phyloP scores from a whole-genome alignment of 2,888 invertebrate genomes.

The Rhogogaster chlorosoma region DNA sequence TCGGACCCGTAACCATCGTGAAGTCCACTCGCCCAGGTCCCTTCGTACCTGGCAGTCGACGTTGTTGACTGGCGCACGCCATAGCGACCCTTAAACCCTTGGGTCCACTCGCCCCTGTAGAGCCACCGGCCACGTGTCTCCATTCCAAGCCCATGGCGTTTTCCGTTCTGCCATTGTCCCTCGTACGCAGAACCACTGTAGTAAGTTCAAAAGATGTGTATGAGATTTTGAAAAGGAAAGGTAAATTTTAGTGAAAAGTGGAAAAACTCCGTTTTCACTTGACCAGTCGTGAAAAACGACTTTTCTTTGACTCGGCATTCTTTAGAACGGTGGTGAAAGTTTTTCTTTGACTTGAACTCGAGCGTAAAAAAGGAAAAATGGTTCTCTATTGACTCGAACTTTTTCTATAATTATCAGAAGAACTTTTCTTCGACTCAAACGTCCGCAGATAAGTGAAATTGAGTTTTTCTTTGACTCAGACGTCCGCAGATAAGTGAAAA shows the following conservation, averaged over 20 bases:
- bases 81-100: conserved; percentile 99
- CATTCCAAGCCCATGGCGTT: conserved; percentile 98
- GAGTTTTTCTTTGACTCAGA: too few relatives aligned
- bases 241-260: neutral
- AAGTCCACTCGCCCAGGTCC: conserved; percentile 98
- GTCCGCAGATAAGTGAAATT: too few relatives aligned
- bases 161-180: conserved; percentile 99
- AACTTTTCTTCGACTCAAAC: too few relatives aligned
- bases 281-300: neutral
- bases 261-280: neutral
- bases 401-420: too few relatives aligned
- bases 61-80: conserved; percentile 97
- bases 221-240: neutral
- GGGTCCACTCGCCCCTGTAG: conserved; percentile 99
- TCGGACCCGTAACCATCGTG: conserved; percentile 99
- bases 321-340: neutral
- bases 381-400: neutral
- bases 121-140: conserved; percentile 98
- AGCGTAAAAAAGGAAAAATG: neutral
- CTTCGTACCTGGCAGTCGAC: conserved; percentile 97
- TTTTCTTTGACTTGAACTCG: neutral
- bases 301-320: neutral
- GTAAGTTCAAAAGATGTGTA: neutral
- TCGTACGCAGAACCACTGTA: conserved; percentile 95
- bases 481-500: too few relatives aligned